Evolutionary conservation across 2,113 vertebrate species (phyloP), one percentile per base, ranked within the genome.

Genomic region (Tylochromis polylepis): DNA sequence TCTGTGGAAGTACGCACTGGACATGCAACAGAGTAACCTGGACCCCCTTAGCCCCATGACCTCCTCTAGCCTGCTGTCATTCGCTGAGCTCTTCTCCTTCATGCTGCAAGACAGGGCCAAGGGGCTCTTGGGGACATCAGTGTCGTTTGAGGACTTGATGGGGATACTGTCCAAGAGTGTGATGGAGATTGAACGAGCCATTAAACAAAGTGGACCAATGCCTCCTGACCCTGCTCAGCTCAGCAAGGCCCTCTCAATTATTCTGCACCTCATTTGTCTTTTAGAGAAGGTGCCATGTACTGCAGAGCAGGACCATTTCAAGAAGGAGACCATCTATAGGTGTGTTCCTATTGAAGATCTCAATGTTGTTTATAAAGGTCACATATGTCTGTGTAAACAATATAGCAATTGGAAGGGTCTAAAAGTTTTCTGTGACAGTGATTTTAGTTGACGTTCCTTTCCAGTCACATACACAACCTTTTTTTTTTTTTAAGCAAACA

Each of bases 31-130:
- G 94, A 98, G 92, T 91, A 99, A 99, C 95, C 95, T 99, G 75
- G 99, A 99, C 82, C 98, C 99, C 0, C 96, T 99, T 81, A 99
- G 99, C 89, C 98, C 99, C 67, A 99, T 99, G 98, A 99, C 98
- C 0, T 98, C 99, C 70, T 99, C 98, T 94, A 99, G 99, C 91
- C 96, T 99, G 70, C 94, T 99, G 0, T 99, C 99, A 0, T 99
- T 99, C 62, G 99, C 99, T 14, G 99, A 99, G 93, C 98, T 99
- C 9, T 99, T 99, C 95, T 99, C 99, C 82, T 99, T 99, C 94
- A 99, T 99, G 99, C 96, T 99, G n/a, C 99, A 99, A 94, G 98
- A 99, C 88, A 96, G 98, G 57, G 98, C 99, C 84, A 99, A 99
- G 94, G 99, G 99, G 59, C 96, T 99, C 2, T 95, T 99, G 88